Conservation (phyloP, 2,888 invertebrate species). For the Agriotes lineatus region DNA sequence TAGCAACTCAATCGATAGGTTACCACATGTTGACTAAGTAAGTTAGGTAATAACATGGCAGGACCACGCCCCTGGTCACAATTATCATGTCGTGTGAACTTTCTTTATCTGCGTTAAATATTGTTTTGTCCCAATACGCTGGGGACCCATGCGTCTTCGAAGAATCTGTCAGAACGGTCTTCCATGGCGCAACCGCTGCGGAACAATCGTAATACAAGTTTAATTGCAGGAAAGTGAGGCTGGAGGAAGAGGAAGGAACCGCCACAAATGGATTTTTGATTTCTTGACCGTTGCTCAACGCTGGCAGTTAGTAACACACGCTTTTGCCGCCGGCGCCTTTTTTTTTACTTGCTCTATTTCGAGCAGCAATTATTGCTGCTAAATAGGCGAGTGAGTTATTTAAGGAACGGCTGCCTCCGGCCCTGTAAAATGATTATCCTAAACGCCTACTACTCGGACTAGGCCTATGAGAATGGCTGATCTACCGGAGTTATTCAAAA, state of each 20-base stretch:
- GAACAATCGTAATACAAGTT: constrained; percentile 11
- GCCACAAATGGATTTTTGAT: neutral
- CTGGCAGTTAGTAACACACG: too few relatives aligned
- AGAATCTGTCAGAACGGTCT: neutral
- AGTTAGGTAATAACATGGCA: constrained; percentile 7
- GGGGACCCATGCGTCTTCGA: neutral
- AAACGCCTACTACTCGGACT: too few relatives aligned
- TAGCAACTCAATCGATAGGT: too few relatives aligned
- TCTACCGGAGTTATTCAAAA: too few relatives aligned
- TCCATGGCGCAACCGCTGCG: neutral
- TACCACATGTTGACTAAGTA: neutral
- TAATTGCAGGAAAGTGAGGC: constrained; percentile 5
- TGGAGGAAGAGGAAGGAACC: constrained; percentile 2
- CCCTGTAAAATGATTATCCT: too few relatives aligned
- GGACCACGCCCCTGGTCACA: constrained; percentile 13
- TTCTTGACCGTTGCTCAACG: neutral
- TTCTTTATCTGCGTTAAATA: constrained; percentile 16
- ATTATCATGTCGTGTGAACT: constrained; percentile 15
- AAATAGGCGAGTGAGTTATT: too few relatives aligned
- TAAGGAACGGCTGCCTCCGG: too few relatives aligned
- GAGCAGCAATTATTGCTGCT: too few relatives aligned
- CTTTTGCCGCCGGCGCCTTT: too few relatives aligned
- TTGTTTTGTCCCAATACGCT: neutral
- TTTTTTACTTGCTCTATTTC: too few relatives aligned
- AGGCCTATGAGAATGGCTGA: too few relatives aligned